Conservation (phyloP, 2,888 invertebrate genomes). For the Eupithecia tripunctaria region DNA sequence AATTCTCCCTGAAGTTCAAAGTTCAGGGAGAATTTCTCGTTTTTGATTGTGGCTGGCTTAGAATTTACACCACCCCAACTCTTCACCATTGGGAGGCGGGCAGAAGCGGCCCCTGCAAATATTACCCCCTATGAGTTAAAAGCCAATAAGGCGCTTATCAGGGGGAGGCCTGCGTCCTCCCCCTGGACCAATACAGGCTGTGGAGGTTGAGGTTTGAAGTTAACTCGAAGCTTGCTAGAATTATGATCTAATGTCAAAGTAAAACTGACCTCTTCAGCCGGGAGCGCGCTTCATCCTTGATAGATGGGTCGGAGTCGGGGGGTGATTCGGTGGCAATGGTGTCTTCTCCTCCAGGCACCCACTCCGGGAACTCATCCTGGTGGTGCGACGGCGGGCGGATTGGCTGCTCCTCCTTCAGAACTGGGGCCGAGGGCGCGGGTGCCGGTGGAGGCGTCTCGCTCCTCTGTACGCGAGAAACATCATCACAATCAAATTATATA, state of each 20-base stretch:
- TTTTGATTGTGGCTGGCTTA: no score
- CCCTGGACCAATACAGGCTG: no score
- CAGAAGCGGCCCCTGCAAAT: no score
- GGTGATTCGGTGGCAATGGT: constrained; percentile 67
- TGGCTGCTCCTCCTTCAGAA: constrained; percentile 41
- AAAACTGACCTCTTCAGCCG: constrained; percentile 71
- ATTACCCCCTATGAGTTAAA: no score
- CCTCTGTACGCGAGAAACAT: constrained; percentile 52
- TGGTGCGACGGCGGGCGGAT: constrained; percentile 44
- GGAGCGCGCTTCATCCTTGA: constrained; percentile 70
- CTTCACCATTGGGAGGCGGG: no score
- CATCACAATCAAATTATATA: not conserved
- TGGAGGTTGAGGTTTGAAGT: no score
- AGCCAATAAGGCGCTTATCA: no score
- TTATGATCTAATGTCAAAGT: not conserved
- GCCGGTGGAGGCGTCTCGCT: constrained; percentile 66
- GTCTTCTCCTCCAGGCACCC: constrained; percentile 74
- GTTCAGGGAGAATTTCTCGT: no score
- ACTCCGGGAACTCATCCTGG: constrained; percentile 61
- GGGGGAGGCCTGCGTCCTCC: no score
- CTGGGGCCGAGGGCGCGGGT: constrained; percentile 26
- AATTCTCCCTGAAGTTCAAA: not conserved
- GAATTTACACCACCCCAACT: no score
- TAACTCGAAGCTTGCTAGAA: not conserved
- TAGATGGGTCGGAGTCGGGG: constrained; percentile 52